Base-by-base conservation (phyloP, 2,797 vertebrate genomes). In the Cynopterus sphinx region DNA sequence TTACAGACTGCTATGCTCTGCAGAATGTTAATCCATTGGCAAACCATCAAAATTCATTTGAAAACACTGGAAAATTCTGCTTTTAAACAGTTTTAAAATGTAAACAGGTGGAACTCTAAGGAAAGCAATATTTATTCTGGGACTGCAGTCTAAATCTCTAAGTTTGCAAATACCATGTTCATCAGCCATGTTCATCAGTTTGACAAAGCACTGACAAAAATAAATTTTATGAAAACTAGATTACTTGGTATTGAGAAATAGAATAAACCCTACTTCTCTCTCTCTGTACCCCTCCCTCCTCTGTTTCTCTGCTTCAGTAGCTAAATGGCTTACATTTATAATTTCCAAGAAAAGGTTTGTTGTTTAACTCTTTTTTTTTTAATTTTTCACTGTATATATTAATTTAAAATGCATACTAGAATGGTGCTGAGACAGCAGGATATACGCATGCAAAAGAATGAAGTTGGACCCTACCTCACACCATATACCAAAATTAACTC, bases 11-110 rank as follows among this genome's bases (percentile, higher is more conserved):
- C 31, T 88, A 0, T 67, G 21, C 46, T 95, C 59, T 77, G 43
- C 65, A 83, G 13, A 75, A 65, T 90, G 81, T 85, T 85, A 74
- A 94, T 78, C 81, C 75, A 33, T 63, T 93, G 49, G 63, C 61
- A 83, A 31, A 55, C 41, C 59, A 68, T 67, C 83, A 95, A 89
- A 83, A 83, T 55, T 73, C n/a, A 63, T 79, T 91, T 95, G 73
- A 68, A 92, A 95, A 85, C n/a, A 46, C 68, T 95, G 53, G 67
- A 74, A 94, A 92, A 65, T 93, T 79, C 51, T 92, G 41, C 43
- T 67, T 90, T 91, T 71, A 74, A 59, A 11, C 41, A 70, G 24
- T 82, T 93, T 46, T 96, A 73, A 92, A 91, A 91, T 81, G 68
- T 67, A 90, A 63, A 33, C 39, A 82, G 13, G 61, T 86, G 39